phyloP scores from a whole-genome alignment of 2,113 vertebrate genomes.

The Lonchura striata region DNA sequence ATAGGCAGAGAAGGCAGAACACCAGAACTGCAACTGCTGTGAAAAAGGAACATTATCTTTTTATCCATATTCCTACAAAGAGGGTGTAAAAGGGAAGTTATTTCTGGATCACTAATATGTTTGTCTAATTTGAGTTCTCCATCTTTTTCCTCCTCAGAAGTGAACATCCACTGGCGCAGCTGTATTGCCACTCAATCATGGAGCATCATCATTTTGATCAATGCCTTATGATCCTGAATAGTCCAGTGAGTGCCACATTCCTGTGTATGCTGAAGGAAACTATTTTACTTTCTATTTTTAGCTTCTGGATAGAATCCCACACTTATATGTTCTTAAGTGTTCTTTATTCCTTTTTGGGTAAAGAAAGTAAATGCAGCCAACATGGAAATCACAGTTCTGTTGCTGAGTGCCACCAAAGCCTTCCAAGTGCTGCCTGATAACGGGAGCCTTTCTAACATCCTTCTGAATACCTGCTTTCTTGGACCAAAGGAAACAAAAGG shows the following conservation, averaged over 20 bases:
- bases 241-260: slow-evolving; percentile 80
- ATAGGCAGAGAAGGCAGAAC: background rate
- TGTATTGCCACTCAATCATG: slow-evolving; percentile 98
- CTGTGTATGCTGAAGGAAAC: background rate
- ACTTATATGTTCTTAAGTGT: slow-evolving; percentile 55
- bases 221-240: slow-evolving; percentile 98
- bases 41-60: background rate
- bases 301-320: slow-evolving; percentile 64
- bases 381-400: background rate
- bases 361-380: slow-evolving; percentile 53
- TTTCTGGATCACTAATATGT: background rate
- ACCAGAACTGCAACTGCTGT: background rate
- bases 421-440: background rate
- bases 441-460: background rate
- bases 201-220: slow-evolving; percentile 98
- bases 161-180: slow-evolving; percentile 92
- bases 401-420: background rate
- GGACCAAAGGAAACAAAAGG: background rate
- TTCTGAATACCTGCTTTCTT: background rate
- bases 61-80: background rate
- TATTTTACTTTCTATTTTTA: slow-evolving; percentile 61
- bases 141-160: slow-evolving; percentile 76
- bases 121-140: background rate
- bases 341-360: slow-evolving; percentile 72
- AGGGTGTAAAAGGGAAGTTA: background rate